Percentiles rank a stretch among this genome's conserved stretches.
phyloP scores from a whole-genome alignment of 2,797 vertebrate species.

The Helostoma temminkii region DNA sequence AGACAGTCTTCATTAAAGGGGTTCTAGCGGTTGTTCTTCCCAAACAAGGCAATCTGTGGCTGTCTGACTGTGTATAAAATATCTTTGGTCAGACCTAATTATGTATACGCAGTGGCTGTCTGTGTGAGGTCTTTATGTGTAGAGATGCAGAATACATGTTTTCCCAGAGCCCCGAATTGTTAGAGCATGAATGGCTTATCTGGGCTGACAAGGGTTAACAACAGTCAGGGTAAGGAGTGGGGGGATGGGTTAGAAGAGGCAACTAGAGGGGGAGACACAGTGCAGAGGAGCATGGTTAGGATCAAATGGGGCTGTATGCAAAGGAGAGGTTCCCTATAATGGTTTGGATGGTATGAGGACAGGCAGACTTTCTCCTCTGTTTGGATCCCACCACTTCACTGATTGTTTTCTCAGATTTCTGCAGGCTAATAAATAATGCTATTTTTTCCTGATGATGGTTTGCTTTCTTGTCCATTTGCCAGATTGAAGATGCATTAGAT shows the following conservation, averaged over 20 bases:
- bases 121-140: constrained; percentile 38
- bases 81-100: constrained; percentile 44
- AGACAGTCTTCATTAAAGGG: constrained; percentile 26
- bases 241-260: constrained; percentile 77
- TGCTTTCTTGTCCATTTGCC: constrained; percentile 73
- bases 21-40: constrained; percentile 36
- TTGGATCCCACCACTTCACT: constrained; percentile 24
- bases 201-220: constrained; percentile 76
- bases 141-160: constrained; percentile 38
- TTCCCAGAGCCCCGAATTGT: constrained; percentile 53
- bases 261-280: constrained; percentile 61
- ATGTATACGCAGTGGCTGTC: constrained; percentile 15
- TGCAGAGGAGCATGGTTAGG: constrained; percentile 50
- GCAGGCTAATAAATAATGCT: constrained; percentile 60
- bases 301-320: constrained; percentile 55
- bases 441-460: constrained; percentile 37
- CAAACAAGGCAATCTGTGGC: background rate
- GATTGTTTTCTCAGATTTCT: constrained; percentile 60
- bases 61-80: constrained; percentile 25
- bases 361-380: constrained; percentile 10
- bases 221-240: constrained; percentile 59
- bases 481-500: constrained; percentile 81
- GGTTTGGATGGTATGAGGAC: constrained; percentile 37
- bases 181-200: constrained; percentile 64
- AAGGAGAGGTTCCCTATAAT: constrained; percentile 47